Conservation (phyloP, 2,888 invertebrate genomes). For the Coronaproctus castanopsis region DNA sequence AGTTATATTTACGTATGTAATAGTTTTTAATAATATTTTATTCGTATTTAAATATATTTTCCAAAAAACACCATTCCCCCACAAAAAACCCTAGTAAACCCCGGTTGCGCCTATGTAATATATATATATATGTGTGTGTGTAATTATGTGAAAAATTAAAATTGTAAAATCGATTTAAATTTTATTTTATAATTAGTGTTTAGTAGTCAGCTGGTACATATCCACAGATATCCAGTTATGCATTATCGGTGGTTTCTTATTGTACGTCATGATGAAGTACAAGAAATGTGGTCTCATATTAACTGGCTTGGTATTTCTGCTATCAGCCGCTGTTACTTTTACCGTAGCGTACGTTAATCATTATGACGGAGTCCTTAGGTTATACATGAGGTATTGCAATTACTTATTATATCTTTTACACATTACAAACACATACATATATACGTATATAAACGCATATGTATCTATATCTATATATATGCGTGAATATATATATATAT, state of each 20-base stretch:
- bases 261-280: conserved; percentile 2
- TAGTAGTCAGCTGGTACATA: conserved; percentile 15
- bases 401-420: neutral
- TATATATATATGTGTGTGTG: no score
- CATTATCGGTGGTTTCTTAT: conserved; percentile 10
- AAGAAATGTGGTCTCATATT: conserved; percentile 4
- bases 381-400: conserved; percentile 9
- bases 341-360: conserved; percentile 9
- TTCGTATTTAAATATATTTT: no score
- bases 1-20: no score
- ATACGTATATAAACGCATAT: neutral
- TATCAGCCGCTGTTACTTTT: conserved; percentile 1
- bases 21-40: no score
- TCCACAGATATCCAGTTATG: conserved; percentile 14
- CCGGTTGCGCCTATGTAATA: no score
- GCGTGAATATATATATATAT: no score
- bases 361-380: conserved; percentile 4
- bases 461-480: no score
- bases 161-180: no score
- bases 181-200: no score
- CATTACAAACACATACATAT: neutral
- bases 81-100: no score
- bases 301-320: neutral
- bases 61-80: no score
- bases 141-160: no score